phyloP scores from a whole-genome alignment of 2,797 vertebrate genomes.

The Argentina silus region DNA sequence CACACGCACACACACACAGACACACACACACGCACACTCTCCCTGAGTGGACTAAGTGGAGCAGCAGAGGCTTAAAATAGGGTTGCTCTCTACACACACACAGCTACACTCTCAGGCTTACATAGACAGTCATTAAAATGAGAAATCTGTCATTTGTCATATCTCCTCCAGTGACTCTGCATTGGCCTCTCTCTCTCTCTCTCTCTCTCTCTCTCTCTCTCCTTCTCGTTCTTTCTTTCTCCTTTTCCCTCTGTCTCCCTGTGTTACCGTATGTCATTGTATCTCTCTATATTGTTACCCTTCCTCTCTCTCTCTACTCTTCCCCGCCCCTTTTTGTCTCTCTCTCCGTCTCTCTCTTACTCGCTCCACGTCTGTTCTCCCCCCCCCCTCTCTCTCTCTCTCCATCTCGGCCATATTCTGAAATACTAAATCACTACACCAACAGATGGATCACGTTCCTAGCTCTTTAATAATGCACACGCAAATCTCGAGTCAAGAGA shows the following conservation, averaged over 20 bases:
- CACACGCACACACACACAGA: not conserved
- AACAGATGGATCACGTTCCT: constrained; percentile 75
- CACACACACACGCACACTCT: constrained; percentile 33
- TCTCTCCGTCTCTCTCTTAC: not conserved
- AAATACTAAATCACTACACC: constrained; percentile 37
- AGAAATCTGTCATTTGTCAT: constrained; percentile 48
- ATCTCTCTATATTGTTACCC: not conserved
- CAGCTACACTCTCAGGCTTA: constrained; percentile 37
- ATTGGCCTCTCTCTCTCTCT: constrained; percentile 51
- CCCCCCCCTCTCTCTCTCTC: not conserved
- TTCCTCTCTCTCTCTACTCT: constrained; percentile 28
- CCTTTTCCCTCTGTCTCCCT: constrained; percentile 1
- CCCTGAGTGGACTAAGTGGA: constrained; percentile 70
- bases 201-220: not conserved
- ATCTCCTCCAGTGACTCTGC: constrained; percentile 14
- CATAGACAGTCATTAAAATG: constrained; percentile 59
- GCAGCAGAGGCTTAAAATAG: constrained; percentile 74
- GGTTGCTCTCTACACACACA: constrained; percentile 18
- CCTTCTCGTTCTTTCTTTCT: constrained; percentile 4
- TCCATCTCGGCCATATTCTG: constrained; percentile 56
- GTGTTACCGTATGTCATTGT: no score
- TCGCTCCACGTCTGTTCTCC: not conserved
- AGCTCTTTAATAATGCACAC: constrained; percentile 72
- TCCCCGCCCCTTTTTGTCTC: not conserved
- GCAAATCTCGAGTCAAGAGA: constrained; percentile 57